Conservation (phyloP, 2,888 invertebrate genomes). For the Smittia aterrima region DNA sequence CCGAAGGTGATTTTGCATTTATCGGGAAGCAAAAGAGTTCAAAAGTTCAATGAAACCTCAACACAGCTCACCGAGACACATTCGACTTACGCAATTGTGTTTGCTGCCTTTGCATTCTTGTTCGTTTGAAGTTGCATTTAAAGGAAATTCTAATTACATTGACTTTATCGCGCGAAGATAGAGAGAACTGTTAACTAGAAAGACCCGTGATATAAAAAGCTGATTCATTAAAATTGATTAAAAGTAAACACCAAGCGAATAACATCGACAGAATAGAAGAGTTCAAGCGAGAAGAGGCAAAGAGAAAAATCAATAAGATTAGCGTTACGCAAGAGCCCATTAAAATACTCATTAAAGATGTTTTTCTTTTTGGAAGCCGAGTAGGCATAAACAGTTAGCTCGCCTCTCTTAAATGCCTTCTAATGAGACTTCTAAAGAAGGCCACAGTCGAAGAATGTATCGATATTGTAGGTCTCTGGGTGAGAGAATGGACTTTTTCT, state of each 20-base stretch:
- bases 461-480: neutral
- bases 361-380: constrained; percentile 5
- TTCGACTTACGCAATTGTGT: neutral
- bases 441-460: neutral
- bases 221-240: constrained; percentile 21
- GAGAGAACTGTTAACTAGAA: neutral
- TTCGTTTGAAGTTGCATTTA: neutral
- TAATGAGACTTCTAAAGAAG: neutral
- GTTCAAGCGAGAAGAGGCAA: neutral
- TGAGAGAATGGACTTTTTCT: neutral
- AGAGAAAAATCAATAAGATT: neutral
- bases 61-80: neutral
- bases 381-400: neutral
- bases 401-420: neutral
- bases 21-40: neutral
- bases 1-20: constrained; percentile 18
- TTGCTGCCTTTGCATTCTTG: constrained; percentile 2
- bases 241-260: constrained; percentile 1
- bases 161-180: too few species aligned
- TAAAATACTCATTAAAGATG: constrained; percentile 9
- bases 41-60: constrained; percentile 22
- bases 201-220: neutral
- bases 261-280: neutral
- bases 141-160: neutral
- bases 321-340: constrained; percentile 11